phyloP scores from a whole-genome alignment of 2,113 vertebrate genomes.

The Daubentonia madagascariensis region DNA sequence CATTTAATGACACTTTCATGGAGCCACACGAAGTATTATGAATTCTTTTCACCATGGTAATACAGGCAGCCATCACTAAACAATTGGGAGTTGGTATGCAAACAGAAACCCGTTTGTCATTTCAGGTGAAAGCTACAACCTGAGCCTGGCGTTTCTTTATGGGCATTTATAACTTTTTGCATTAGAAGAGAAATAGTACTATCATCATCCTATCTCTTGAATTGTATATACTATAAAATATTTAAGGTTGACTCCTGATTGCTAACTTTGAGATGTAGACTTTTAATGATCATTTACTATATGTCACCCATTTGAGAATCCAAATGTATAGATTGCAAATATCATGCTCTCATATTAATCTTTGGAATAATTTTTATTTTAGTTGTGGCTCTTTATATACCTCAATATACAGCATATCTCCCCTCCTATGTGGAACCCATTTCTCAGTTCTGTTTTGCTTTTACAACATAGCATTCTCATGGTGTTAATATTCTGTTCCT shows the following conservation, averaged over 20 bases:
- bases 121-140: background rate
- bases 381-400: background rate
- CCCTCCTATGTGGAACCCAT: background rate
- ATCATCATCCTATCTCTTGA: background rate
- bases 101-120: background rate
- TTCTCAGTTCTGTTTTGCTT: background rate
- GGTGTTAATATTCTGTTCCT: background rate
- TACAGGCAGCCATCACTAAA: background rate
- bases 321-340: background rate
- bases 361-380: background rate
- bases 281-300: background rate
- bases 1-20: background rate
- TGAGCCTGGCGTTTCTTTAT: background rate
- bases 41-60: background rate
- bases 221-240: background rate
- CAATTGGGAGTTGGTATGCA: background rate
- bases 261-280: background rate
- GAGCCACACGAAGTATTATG: background rate
- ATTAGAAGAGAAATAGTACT: background rate
- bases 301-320: background rate
- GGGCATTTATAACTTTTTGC: background rate
- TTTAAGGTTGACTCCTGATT: background rate
- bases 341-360: background rate
- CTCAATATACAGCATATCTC: background rate
- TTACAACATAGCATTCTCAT: background rate